Base-by-base conservation (phyloP, 2,113 vertebrate species). In the Alosa alosa region DNA sequence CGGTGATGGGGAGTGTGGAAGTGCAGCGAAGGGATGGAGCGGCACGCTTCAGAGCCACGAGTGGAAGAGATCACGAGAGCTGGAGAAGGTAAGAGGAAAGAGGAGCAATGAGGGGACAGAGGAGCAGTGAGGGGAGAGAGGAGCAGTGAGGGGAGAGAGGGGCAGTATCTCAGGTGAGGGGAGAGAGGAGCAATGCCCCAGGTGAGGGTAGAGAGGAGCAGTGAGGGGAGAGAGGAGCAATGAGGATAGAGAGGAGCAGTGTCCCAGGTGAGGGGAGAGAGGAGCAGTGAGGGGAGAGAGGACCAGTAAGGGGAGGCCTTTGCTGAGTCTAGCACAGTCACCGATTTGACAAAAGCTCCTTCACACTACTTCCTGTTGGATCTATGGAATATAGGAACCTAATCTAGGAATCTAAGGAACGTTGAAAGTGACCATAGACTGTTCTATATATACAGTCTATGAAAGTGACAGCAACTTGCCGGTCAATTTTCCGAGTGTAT, bases 1-100 rank as follows among this genome's bases (percentile, higher is more conserved):
- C 18, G 84, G 52, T 49, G 84, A 72, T 3, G 60, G 18, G 60
- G 15, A 6, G 44, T 82, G 46, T 25, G 18, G 82, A 0, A 39
- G 84, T 52, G 88, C 89, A 55, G 25, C 15, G 49, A 88, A 86
- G 78, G 86, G 84, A 0, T 13, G 18, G 50, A 82, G 81, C 44
- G 1, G 31, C 82, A 88, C 20, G 7, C 52, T 78, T 39, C 82
- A 64, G 36, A 82, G 13, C 9, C 49, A 83, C 25, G 64, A 78
- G 1, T 86, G 87, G 1, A 84, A 81, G 57, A 81, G 68, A 85
- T 91, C 90, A 31, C n/a, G 87, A 17, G 46, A 81, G 81, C 44
- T 36, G 0, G 50, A 55, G 44, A 86, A 57, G 46, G 87, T 85
- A 84, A 89, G 89, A 36, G 39, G 22, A 39, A 3, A 11, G 7